Base-by-base conservation (phyloP, 2,113 vertebrate genomes). In the Platycercus adscitus region DNA sequence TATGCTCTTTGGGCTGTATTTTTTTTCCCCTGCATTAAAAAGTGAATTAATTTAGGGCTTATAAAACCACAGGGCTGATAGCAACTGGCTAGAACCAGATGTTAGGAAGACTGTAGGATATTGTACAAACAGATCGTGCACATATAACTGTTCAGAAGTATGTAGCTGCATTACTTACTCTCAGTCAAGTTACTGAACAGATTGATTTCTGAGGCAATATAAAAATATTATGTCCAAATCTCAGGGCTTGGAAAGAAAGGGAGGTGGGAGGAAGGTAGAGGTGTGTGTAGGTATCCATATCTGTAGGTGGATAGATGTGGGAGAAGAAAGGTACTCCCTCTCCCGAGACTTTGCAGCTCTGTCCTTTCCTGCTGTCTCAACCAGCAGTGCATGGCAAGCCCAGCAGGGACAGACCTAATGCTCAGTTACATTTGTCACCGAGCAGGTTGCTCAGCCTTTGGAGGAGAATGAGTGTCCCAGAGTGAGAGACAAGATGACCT, bases 81-180 rank as follows among this genome's bases (percentile, higher is more conserved):
- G 91, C 93, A 95, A 96, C 66, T 89, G 94, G 96, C 93, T 91
- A 60, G 95, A 97, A 95, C 95, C 97, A 98, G 97, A 98, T 97
- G 96, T 97, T 97, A 84, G 87, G 68, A 92, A 87, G 79, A 92
- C 93, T 95, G 93, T 89, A 92, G 95, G 91, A 95, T 76, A 78
- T 94, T 93, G 65, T 94, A 86, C 94, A 93, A 96, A 91, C 88
- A 95, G 96, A 95, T 89, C 68, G 8, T 94, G 94, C 87, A 76
- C 96, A 95, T 82, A 84, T 87, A 97, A 96, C 90, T 92, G 95
- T 92, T 95, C 94, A 95, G 91, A 97, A 96, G 63, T 94, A 94
- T 83, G 88, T 84, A 85, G 91, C 95, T 96, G 95, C 96, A 96
- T 98, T 96, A 95, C 88, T 97, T 98, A 97, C 95, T 97, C 89